Evolutionary conservation across 1,140 invertebrate genomes (phyloP).

Genomic region (Leptonema lineaticorne): DNA sequence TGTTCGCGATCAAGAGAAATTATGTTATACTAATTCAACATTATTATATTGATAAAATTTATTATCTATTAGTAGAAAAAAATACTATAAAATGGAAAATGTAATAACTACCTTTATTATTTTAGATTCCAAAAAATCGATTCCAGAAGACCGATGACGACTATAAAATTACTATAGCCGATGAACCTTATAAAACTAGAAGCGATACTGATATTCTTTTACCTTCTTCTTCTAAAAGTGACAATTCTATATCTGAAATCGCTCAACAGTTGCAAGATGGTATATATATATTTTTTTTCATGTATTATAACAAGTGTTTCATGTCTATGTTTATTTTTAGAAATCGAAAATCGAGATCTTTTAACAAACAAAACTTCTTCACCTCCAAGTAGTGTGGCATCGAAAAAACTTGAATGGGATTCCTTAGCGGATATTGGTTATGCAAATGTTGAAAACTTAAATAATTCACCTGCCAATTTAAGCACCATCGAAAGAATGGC

Average conservation of each 20-base stretch:
- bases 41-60: too few relatives aligned
- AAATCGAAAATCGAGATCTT: constrained; percentile 26
- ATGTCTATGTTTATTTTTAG: neutral
- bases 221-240: neutral
- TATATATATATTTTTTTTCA: neutral
- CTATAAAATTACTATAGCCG: too few relatives aligned
- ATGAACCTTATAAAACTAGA: too few relatives aligned
- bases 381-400: constrained; percentile 65
- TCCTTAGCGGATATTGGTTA: constrained; percentile 77
- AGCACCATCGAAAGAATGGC: constrained; percentile 64
- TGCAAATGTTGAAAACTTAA: constrained; percentile 47
- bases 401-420: constrained; percentile 72
- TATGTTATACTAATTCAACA: too few relatives aligned
- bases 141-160: too few relatives aligned
- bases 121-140: too few relatives aligned
- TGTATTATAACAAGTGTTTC: neutral
- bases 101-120: too few relatives aligned
- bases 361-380: constrained; percentile 44
- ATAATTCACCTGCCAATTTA: constrained; percentile 53
- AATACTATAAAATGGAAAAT: too few relatives aligned
- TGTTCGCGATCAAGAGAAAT: too few relatives aligned
- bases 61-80: too few relatives aligned
- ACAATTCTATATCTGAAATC: neutral
- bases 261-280: neutral
- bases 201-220: too few relatives aligned